Base-by-base conservation (phyloP, 2,888 invertebrate genomes). In the Tetranychus piercei region DNA sequence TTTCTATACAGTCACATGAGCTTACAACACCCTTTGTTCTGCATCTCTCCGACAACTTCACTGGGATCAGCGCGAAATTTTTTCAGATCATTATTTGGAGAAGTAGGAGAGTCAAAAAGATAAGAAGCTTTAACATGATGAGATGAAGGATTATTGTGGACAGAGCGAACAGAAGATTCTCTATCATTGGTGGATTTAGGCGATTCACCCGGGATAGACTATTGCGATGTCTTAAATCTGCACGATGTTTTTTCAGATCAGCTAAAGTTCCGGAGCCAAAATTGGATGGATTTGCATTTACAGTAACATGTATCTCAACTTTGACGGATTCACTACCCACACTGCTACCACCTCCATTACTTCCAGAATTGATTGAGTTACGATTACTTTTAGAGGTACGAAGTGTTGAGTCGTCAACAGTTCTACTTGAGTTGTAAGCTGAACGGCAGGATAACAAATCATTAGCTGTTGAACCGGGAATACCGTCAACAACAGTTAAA, bases 161-260 rank as follows among this genome's bases (percentile, higher is more conserved):
- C 3, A 64, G 44, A n/a, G 2, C 34, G 18, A n/a, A 22, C 15
- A 34, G 7, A 11, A 44, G 11, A 15, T 34, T 43, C 15, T 18
- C 18, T 15, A 7, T 34, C 44, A 71, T 34, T 34, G 34, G 43
- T n/a, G 9, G 23, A 45, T 2, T 64, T 18, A 6, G 71, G 71
- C 20, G 74, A 73, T 23, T 74, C 74, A 11, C 44, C 22, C 1
- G 73, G 8, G 75, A 76, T 22, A 77, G 71, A 73, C 78, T 78
- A 64, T 76, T 78, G 23, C 78, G 75, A 67, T 78, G 77, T 72
- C 79, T 69, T 74, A 78, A 73, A 44, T 81, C 81, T 18, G 81
- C 79, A 18, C 94, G 86, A 82, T 94, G 92, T 83, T 93, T 93
- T 85, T 95, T 95, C 82, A 94, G 85, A 83, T 94, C 94, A 74